Evolutionary conservation across 2,888 invertebrate species (phyloP).

Genomic region (Lasioglossum malachurum): DNA sequence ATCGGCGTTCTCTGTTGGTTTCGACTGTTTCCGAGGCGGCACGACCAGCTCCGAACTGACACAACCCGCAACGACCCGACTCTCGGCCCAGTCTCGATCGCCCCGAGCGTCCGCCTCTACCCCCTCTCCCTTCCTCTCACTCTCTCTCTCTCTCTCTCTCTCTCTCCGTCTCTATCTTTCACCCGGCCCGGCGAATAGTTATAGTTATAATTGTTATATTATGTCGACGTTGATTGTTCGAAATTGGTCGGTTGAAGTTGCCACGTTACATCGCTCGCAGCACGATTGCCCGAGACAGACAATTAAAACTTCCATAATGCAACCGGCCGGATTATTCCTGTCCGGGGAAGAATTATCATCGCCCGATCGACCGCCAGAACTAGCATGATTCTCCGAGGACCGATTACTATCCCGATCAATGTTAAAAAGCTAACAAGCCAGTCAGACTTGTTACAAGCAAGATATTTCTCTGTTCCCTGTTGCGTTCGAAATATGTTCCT

Average conservation of each 20-base stretch:
- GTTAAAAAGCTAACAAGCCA: conserved; percentile 20
- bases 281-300: conserved; percentile 18
- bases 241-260: conserved; percentile 41
- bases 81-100: background rate
- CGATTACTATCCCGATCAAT: background rate
- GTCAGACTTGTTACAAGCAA: background rate
- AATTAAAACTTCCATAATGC: conserved; percentile 35
- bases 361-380: background rate
- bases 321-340: conserved; percentile 22
- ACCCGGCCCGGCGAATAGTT: conserved; percentile 13
- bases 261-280: conserved; percentile 21
- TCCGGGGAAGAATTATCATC: conserved; percentile 14
- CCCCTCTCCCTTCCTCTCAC: background rate
- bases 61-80: background rate
- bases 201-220: conserved; percentile 48
- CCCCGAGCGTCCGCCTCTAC: background rate
- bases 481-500: background rate
- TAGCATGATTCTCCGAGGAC: conserved; percentile 16
- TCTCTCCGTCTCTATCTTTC: background rate
- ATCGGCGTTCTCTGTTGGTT: background rate
- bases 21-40: background rate
- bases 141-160: background rate
- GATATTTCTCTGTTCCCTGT: background rate
- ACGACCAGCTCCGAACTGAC: background rate
- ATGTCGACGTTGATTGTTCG: conserved; percentile 34